A percentile compares a stretch with the other conserved stretches of the same genome.
Conservation (phyloP, 30 jellyfish, hydroid and myxozoan species). For the Catostylus mosaicus region DNA sequence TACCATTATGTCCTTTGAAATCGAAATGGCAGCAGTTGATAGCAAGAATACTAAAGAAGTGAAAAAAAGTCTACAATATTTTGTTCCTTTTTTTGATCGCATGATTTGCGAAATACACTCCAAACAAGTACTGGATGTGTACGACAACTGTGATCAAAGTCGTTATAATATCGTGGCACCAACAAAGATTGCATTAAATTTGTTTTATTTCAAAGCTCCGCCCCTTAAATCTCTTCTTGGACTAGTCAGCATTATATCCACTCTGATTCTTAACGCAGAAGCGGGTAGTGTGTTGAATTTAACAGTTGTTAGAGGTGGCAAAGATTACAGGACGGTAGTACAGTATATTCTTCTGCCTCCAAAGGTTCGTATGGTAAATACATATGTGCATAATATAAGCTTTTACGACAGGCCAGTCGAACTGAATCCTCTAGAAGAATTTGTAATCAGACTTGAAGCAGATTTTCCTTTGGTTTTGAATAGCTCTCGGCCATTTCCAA, state of each 20-base stretch:
- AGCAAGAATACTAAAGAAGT: not conserved
- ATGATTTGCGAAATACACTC: not conserved
- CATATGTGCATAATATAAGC: not conserved
- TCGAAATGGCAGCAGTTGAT: not conserved
- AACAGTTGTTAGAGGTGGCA: not conserved
- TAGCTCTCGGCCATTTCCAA: not conserved
- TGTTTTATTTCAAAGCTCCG: not conserved
- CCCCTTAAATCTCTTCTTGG: not conserved
- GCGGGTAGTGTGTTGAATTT: not conserved
- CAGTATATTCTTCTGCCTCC: not conserved
- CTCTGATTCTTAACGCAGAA: not conserved
- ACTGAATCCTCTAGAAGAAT: constrained; percentile 3
- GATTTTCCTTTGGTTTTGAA: not conserved
- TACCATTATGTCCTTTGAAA: not conserved
- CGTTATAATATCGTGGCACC: not conserved
- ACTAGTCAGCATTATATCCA: not conserved
- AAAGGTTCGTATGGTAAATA: not conserved
- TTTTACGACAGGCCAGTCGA: constrained; percentile 4
- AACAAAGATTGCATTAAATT: not conserved
- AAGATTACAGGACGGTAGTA: not conserved
- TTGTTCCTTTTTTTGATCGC: not conserved
- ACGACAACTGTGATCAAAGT: not conserved
- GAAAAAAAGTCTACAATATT: not conserved
- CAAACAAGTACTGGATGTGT: not conserved
- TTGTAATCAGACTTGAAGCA: not conserved